Conservation (phyloP, 2,113 vertebrate species). For the Lethenteron reissneri region DNA sequence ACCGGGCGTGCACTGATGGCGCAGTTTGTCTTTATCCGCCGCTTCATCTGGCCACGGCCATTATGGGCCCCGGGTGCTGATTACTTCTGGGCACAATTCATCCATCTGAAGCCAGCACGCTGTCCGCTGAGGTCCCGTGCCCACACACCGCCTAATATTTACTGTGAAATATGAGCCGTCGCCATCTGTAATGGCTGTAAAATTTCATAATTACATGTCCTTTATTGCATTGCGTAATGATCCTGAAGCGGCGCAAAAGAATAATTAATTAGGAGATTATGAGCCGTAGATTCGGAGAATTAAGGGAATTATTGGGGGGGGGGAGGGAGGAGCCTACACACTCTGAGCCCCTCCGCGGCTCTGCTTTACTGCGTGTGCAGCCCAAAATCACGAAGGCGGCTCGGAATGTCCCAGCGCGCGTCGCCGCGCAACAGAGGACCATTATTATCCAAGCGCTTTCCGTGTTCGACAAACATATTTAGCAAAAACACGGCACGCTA, state of each 20-base stretch:
- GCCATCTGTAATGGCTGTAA: conserved; percentile 99
- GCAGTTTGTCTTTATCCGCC: conserved; percentile 92
- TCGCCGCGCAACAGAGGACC: no score
- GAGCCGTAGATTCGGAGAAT: conserved; percentile 1
- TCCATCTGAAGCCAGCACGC: conserved; percentile 33
- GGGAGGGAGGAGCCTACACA: no score
- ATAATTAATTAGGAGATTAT: conserved; percentile 99
- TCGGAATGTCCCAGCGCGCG: no score
- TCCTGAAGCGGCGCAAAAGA: conserved; percentile 95
- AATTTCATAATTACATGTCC: conserved; percentile 99
- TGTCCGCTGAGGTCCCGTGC: conserved; percentile 4
- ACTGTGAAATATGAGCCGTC: conserved; percentile 99
- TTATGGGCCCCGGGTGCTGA: conserved; percentile 59
- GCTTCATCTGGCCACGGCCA: conserved; percentile 89
- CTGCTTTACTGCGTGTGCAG: no score
- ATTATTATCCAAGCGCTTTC: no score
- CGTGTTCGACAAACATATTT: no score
- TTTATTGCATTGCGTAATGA: conserved; percentile 99
- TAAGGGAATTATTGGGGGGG: neutral
- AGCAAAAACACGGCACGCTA: no score
- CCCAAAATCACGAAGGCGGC: no score
- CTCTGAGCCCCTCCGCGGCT: no score
- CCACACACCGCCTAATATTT: conserved; percentile 4
- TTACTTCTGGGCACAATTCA: conserved; percentile 82
- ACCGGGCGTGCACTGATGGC: conserved; percentile 12